Evolutionary conservation across 2,888 invertebrate species (phyloP).

Genomic region (Diplolepis rosae): DNA sequence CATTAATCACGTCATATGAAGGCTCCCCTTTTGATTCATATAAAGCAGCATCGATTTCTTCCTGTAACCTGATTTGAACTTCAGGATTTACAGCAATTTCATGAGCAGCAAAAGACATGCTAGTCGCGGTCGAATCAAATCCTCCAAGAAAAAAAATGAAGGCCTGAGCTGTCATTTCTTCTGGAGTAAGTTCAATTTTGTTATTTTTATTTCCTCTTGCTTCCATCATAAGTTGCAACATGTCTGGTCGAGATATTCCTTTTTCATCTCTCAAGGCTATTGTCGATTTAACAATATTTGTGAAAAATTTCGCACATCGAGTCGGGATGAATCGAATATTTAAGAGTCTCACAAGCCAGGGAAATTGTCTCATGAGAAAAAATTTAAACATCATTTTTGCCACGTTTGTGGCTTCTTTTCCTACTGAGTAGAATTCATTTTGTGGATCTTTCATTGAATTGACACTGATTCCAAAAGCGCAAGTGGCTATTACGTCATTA

Average conservation of each 20-base stretch:
- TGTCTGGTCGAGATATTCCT: slow-evolving; percentile 74
- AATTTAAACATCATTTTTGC: slow-evolving; percentile 36
- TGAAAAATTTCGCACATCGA: slow-evolving; percentile 43
- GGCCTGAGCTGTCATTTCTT: slow-evolving; percentile 74
- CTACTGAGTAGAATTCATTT: slow-evolving; percentile 60
- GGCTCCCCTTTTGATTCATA: slow-evolving; percentile 57
- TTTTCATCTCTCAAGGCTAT: slow-evolving; percentile 42
- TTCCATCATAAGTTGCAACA: slow-evolving; percentile 77
- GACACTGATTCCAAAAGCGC: slow-evolving; percentile 68
- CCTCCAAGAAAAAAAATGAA: slow-evolving; percentile 61
- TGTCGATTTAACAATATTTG: slow-evolving; percentile 39
- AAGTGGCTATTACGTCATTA: slow-evolving; percentile 72
- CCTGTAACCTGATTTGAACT: slow-evolving; percentile 71
- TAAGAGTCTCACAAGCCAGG: slow-evolving; percentile 33
- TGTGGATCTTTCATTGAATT: slow-evolving; percentile 56
- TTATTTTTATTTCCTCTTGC: slow-evolving; percentile 45
- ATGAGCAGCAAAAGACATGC: slow-evolving; percentile 54
- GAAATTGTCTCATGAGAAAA: slow-evolving; percentile 33
- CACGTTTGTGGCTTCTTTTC: slow-evolving; percentile 44
- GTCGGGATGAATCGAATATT: slow-evolving; percentile 34
- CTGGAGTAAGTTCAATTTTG: slow-evolving; percentile 36
- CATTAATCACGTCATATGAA: slow-evolving; percentile 72
- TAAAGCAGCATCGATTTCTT: slow-evolving; percentile 63
- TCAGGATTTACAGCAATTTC: slow-evolving; percentile 68
- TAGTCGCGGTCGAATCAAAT: slow-evolving; percentile 54